Evolutionary conservation across 2,888 invertebrate genomes (phyloP).

Genomic region (Myopa testacea): DNA sequence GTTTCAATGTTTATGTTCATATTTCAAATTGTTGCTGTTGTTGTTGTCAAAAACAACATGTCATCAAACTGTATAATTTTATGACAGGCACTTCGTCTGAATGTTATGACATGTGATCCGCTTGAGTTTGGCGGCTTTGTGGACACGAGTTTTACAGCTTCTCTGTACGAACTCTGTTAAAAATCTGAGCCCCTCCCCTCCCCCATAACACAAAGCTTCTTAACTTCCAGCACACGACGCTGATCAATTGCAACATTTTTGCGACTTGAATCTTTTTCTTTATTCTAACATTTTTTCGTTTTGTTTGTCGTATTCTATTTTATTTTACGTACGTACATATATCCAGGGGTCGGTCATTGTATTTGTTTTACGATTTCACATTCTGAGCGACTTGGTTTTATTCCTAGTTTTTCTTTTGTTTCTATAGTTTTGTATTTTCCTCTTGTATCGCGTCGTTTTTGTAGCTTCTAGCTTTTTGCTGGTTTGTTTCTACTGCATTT

Average conservation of each 20-base stretch:
- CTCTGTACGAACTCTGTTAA: not conserved
- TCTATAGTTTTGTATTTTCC: slow-evolving; percentile 10
- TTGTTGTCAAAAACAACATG: slow-evolving; percentile 7
- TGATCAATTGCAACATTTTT: slow-evolving; percentile 7
- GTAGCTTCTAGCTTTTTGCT: not conserved
- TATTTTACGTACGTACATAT: not conserved
- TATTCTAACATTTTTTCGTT: not conserved
- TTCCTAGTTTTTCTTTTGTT: slow-evolving; percentile 11
- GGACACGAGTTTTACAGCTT: slow-evolving; percentile 20
- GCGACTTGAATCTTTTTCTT: slow-evolving; percentile 9
- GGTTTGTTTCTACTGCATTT: not conserved
- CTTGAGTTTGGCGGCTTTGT: not conserved
- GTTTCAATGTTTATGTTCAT: not conserved
- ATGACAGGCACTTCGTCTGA: slow-evolving; percentile 16
- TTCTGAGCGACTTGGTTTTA: slow-evolving; percentile 29
- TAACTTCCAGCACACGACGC: not conserved
- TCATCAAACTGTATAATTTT: slow-evolving; percentile 30
- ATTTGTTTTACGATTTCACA: slow-evolving; percentile 37
- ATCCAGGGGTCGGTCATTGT: slow-evolving; percentile 36
- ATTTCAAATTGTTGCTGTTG: not conserved
- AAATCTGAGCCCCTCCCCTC: not conserved
- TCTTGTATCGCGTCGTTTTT: slow-evolving; percentile 1
- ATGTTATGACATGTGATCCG: slow-evolving; percentile 33
- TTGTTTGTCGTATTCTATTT: not conserved
- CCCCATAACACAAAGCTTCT: not conserved